Base-by-base conservation (phyloP, 2,797 vertebrate species). In the Tadarida brasiliensis region DNA sequence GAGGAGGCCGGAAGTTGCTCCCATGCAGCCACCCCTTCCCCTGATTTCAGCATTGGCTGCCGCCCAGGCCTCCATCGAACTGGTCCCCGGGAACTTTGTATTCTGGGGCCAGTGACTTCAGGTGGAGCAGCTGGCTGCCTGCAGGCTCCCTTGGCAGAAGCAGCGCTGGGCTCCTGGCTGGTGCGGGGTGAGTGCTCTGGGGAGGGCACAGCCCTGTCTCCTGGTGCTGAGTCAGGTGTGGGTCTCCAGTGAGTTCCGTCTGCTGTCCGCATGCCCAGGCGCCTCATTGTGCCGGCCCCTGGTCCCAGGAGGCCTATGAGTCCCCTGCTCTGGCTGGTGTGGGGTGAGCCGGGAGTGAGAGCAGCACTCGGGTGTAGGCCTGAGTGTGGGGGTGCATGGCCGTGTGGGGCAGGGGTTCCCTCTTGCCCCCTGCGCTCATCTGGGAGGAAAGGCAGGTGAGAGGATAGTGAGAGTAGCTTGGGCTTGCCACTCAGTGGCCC, bases 31-130 rank as follows among this genome's bases (percentile, higher is more conserved):
- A 5, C 82, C 85, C 87, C 84, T 93, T 88, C 54, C 92, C 94
- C 94, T 73, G 85, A 28, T 86, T 91, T 83, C 93, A 92, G 71
- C 82, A 54, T 90, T 97, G 93, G 96, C 94, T 0, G 0, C 30
- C 2, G 15, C 85, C 92, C 90, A 92, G 57, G 73, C 82, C 78
- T 92, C 83, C 44, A 39, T 65, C 49, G 70, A 70, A 6, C 90
- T 92, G 63, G 44, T 56, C 61, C 47, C 5, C 3, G 39, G 63
- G 87, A 94, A 93, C 96, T 93, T 94, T 91, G 90, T 87, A n/a
- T 90, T 82, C 82, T 76, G 68, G 80, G 87, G 83, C 91, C 81
- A 77, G 63, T 57, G 88, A 63, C 93, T 63, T 20, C 22, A 6
- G 76, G 90, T 49, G 7, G 85, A 82, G n/a, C 78, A 67, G 67